Base-by-base conservation (phyloP, 2,113 vertebrate species). In the Corvus moneduloides region DNA sequence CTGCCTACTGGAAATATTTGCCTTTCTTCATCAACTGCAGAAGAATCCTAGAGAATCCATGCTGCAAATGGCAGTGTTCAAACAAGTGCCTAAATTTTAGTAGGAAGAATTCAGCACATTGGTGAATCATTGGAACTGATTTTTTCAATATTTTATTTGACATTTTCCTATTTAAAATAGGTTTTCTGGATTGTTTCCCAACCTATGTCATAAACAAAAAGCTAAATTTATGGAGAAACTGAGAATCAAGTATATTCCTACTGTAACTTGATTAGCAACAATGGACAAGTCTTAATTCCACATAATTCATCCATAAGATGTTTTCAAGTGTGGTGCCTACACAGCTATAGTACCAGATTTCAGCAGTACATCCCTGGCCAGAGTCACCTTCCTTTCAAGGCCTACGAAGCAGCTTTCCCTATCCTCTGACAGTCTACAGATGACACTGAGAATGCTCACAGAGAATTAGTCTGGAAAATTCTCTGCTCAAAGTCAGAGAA, bases 311-410 rank as follows among this genome's bases (percentile, higher is more conserved):
- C 48, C 46, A 13, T 18, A 78, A 84, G 10, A 81, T 56, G 28
- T 69, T 94, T 93, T 80, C 67, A 83, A 74, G 75, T 43, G 35
- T 59, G 3, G 0, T 81, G 55, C 17, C 75, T 85, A 54, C 49
- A 49, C 26, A 83, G 63, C 71, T 90, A 55, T 46, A 86, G 44
- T 33, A 19, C 32, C 63, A 84, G 86, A 35, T 46, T 78, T 78
- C 7, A 81, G 77, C 61, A 82, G 37, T 32, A 64, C 54, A 62
- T 69, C 64, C 41, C 87, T 84, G 46, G 66, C 54, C 93, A 94
- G 27, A 76, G 78, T 72, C 67, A 79, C 28, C 67, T 96, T 91
- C 95, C 95, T 96, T 94, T 97, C 87, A 96, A 83, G 94, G 94
- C 67, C 44, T 75, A 75, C 1, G 1, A 81, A 17, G 52, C 66